Evolutionary conservation across 2,888 invertebrate species (phyloP).

Genomic region (Apamea anceps): DNA sequence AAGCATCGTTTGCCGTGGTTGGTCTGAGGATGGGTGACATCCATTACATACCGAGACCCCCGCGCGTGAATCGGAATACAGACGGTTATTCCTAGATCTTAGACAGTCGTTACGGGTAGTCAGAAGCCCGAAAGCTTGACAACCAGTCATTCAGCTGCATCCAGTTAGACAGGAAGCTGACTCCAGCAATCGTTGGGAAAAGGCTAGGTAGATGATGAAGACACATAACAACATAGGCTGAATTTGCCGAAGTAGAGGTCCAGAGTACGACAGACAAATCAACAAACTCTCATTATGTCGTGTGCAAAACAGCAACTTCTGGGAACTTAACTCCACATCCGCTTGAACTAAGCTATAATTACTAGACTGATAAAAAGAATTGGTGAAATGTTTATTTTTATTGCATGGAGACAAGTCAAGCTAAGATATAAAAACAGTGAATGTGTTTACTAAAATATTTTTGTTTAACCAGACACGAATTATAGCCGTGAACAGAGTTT

Average conservation of each 20-base stretch:
- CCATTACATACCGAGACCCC: background rate
- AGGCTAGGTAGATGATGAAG: background rate
- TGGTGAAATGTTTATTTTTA: conserved; percentile 9
- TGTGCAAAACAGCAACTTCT: background rate
- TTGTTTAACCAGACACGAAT: conserved; percentile 19
- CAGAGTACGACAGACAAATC: background rate
- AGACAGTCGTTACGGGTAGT: background rate
- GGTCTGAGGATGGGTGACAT: background rate
- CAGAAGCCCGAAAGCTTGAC: background rate
- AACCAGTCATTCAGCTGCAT: background rate
- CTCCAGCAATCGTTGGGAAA: background rate
- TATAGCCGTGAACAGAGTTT: conserved; percentile 32
- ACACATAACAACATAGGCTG: too few species aligned
- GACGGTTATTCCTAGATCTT: background rate
- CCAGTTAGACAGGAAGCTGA: background rate
- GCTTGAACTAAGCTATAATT: background rate
- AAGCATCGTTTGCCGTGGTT: background rate
- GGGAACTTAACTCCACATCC: conserved; percentile 1
- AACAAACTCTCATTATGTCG: background rate
- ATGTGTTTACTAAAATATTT: conserved; percentile 30
- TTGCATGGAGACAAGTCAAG: conserved; percentile 17
- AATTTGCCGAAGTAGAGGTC: background rate
- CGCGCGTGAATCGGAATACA: background rate
- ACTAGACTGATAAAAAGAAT: conserved; percentile 9
- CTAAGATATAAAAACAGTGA: conserved; percentile 10